These are phyloP conservation scores for Dynastes maya DNA, from an alignment of 2,888 invertebrate genomes.

Conservation along the genomic window DNA sequence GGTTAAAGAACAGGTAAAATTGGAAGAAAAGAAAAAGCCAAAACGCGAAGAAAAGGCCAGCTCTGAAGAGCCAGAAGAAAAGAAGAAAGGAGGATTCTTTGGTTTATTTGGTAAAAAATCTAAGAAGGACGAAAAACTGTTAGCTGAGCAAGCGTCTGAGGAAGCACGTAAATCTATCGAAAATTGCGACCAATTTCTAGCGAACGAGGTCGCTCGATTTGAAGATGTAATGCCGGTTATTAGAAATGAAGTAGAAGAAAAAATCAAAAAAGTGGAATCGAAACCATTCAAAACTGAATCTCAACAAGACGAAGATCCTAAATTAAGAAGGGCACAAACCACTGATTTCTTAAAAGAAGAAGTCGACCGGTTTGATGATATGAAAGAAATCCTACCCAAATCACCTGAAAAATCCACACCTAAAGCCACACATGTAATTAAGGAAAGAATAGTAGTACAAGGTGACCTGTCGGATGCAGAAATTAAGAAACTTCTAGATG, in stretches of 20 bases:
- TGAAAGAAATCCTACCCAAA: conserved; percentile 26
- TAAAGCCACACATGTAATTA: conserved; percentile 31
- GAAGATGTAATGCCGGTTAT: conserved; percentile 52
- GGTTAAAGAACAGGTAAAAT: conserved; percentile 17
- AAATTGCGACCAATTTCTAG: conserved; percentile 54
- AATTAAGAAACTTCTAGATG: conserved; percentile 43
- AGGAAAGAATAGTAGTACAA: conserved; percentile 11
- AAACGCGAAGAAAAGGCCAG: conserved; percentile 23
- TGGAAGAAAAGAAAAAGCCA: conserved; percentile 27
- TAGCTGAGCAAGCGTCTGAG: conserved; percentile 42
- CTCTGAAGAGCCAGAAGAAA: conserved; percentile 55
- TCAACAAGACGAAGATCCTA: conserved; percentile 6
- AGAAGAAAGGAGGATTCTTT: conserved; percentile 50
- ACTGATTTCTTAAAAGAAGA: conserved; percentile 39
- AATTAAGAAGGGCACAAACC: conserved; percentile 13
- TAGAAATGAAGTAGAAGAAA: conserved; percentile 12
- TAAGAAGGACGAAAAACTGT: conserved; percentile 53
- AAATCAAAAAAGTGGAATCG: conserved; percentile 25
- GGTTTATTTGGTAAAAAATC: conserved; percentile 54
- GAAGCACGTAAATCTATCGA: conserved; percentile 23
- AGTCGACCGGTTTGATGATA: conserved; percentile 41
- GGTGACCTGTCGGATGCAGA: conserved; percentile 2
- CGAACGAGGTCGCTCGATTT: conserved; percentile 53
- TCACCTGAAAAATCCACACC: conserved; percentile 42
- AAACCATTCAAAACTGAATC: conserved; percentile 17